Evolutionary conservation across 2,113 vertebrate genomes (phyloP).

Genomic region (Callipepla californica): DNA sequence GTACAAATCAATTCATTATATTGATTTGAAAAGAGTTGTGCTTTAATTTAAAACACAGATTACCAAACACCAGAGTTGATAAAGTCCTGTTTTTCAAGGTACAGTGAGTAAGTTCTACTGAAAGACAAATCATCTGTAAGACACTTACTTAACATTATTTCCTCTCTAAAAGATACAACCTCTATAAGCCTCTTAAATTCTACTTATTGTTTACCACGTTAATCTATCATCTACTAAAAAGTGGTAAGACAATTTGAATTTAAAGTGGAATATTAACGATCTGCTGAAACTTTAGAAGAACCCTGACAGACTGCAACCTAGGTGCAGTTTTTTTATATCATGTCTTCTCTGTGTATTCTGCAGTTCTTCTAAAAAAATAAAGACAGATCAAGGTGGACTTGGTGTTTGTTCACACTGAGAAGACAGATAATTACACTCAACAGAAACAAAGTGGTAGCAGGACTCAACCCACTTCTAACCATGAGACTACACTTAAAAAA

Average conservation of each 20-base stretch:
- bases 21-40: slow-evolving; percentile 57
- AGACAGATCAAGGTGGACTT: neutral
- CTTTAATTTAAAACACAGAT: slow-evolving; percentile 70
- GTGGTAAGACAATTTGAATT: neutral
- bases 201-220: neutral
- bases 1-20: slow-evolving; percentile 65
- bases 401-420: accelerated
- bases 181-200: neutral
- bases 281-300: neutral
- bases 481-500: neutral
- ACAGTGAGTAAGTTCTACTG: neutral
- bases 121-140: slow-evolving; percentile 36
- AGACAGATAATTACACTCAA: neutral
- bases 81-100: slow-evolving; percentile 40
- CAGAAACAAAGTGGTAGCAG: neutral
- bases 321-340: neutral
- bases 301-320: neutral
- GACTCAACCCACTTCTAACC: neutral
- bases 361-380: neutral
- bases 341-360: neutral
- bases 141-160: neutral
- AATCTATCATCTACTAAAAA: neutral
- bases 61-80: slow-evolving; percentile 48
- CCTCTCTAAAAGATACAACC: neutral
- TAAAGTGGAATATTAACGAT: slow-evolving; percentile 4